These are phyloP conservation scores for Euschistus heros DNA, from an alignment of 1,140 invertebrate genomes.

Conservation along the genomic window DNA sequence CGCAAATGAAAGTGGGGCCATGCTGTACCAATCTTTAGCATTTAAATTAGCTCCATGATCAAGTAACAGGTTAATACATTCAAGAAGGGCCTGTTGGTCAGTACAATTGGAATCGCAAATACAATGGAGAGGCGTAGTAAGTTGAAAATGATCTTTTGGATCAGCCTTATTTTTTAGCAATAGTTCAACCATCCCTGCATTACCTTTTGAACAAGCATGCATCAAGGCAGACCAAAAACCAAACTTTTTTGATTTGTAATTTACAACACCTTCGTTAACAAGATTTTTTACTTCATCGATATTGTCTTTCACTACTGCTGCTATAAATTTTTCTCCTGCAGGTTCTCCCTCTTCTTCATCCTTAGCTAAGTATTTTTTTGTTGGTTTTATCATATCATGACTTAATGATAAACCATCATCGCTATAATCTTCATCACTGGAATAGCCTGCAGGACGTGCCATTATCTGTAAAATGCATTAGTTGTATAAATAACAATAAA, in stretches of 20 bases:
- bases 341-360: neutral
- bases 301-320: conserved; percentile 12
- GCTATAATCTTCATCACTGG: conserved; percentile 16
- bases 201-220: conserved; percentile 38
- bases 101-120: conserved; percentile 19
- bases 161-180: conserved; percentile 30
- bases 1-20: conserved; percentile 40
- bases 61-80: conserved; percentile 21
- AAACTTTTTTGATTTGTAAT: conserved; percentile 33
- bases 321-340: conserved; percentile 1
- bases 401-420: conserved; percentile 16
- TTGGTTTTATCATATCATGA: neutral
- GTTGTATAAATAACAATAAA: neutral
- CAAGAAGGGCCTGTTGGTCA: conserved; percentile 18
- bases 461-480: neutral
- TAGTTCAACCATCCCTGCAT: conserved; percentile 34
- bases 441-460: conserved; percentile 15
- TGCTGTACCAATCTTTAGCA: conserved; percentile 35
- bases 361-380: conserved; percentile 23
- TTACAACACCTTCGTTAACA: conserved; percentile 32
- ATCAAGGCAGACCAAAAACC: conserved; percentile 39
- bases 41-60: conserved; percentile 29
- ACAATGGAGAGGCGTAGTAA: conserved; percentile 16
- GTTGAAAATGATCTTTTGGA: conserved; percentile 4
- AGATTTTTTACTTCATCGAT: conserved; percentile 18